Evolutionary conservation across 1,140 invertebrate genomes (phyloP).

Genomic region (Drosophila hydei): DNA sequence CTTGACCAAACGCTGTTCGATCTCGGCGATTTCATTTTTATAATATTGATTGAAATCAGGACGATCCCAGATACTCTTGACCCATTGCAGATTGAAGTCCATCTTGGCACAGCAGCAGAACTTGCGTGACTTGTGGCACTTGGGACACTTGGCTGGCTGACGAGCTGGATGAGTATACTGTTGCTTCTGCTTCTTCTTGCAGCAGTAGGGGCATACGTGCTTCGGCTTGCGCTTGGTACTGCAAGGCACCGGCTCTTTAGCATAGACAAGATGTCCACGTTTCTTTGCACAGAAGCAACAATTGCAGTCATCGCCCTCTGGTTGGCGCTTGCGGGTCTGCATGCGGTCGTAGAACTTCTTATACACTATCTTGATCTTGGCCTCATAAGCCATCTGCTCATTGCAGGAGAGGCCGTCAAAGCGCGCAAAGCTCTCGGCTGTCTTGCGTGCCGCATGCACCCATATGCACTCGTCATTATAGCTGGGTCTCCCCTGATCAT

Average conservation of each 20-base stretch:
- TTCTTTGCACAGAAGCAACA: constrained; percentile 82
- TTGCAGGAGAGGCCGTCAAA: constrained; percentile 73
- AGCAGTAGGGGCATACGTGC: constrained; percentile 76
- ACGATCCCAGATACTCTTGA: constrained; percentile 76
- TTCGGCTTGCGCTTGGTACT: constrained; percentile 57
- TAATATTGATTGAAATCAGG: constrained; percentile 79
- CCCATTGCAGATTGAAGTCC: constrained; percentile 75
- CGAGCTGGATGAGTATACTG: constrained; percentile 61
- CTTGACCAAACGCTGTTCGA: constrained; percentile 64
- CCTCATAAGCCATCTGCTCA: constrained; percentile 72
- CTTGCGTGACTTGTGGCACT: constrained; percentile 75
- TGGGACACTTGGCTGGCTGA: constrained; percentile 66
- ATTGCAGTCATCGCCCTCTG: constrained; percentile 77
- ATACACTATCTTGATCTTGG: constrained; percentile 76
- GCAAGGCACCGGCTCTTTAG: constrained; percentile 69
- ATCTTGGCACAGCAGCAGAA: constrained; percentile 77
- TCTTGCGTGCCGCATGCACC: constrained; percentile 76
- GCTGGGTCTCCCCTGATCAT: constrained; percentile 63
- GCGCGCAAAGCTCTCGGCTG: constrained; percentile 72
- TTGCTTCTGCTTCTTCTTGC: constrained; percentile 72
- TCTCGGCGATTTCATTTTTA: constrained; percentile 72
- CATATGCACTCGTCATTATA: constrained; percentile 79
- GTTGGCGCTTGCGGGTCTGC: constrained; percentile 70
- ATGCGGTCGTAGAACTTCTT: constrained; percentile 80
- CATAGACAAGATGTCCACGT: constrained; percentile 75